These are phyloP conservation scores for Grallaria varia DNA, from an alignment of 2,113 vertebrate species.

Conservation along the genomic window DNA sequence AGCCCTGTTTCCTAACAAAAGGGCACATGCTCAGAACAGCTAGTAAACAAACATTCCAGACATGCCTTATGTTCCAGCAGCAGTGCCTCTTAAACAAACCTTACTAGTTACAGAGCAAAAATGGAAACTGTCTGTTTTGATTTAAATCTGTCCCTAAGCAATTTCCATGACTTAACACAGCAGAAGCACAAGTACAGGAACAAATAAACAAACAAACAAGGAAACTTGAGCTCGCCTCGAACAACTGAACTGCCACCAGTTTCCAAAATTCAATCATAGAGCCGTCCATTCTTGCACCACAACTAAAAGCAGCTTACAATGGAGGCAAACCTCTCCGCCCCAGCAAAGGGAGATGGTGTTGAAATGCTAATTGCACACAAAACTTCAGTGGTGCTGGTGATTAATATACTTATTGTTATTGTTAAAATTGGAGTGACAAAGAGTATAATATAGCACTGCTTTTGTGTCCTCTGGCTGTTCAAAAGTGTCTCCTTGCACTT, in stretches of 20 bases:
- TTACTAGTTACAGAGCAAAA: slow-evolving; percentile 76
- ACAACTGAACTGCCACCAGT: slow-evolving; percentile 39
- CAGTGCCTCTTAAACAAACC: slow-evolving; percentile 70
- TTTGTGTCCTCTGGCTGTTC: slow-evolving; percentile 72
- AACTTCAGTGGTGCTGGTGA: slow-evolving; percentile 59
- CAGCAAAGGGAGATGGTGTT: slow-evolving; percentile 31
- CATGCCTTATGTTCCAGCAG: slow-evolving; percentile 61
- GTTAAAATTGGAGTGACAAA: slow-evolving; percentile 75
- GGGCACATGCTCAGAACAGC: slow-evolving; percentile 43
- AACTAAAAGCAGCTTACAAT: slow-evolving; percentile 53
- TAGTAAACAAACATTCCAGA: slow-evolving; percentile 70
- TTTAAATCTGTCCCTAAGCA: slow-evolving; percentile 77
- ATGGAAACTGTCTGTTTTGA: slow-evolving; percentile 76
- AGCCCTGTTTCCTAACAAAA: slow-evolving; percentile 51
- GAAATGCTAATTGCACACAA: slow-evolving; percentile 67
- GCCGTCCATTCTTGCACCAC: slow-evolving; percentile 30
- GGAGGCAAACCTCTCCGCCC: slow-evolving; percentile 28
- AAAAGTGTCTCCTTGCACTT: slow-evolving; percentile 63
- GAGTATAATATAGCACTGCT: slow-evolving; percentile 54
- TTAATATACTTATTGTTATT: slow-evolving; percentile 70
- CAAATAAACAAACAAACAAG: slow-evolving; percentile 69
- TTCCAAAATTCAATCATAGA: slow-evolving; percentile 46
- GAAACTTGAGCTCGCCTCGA: slow-evolving; percentile 48
- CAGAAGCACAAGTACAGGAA: slow-evolving; percentile 65
- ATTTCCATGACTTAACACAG: slow-evolving; percentile 76